Evolutionary conservation across 2,888 invertebrate genomes (phyloP), one percentile per base, ranked within the genome.

Genomic region (Napeogenes sylphis): DNA sequence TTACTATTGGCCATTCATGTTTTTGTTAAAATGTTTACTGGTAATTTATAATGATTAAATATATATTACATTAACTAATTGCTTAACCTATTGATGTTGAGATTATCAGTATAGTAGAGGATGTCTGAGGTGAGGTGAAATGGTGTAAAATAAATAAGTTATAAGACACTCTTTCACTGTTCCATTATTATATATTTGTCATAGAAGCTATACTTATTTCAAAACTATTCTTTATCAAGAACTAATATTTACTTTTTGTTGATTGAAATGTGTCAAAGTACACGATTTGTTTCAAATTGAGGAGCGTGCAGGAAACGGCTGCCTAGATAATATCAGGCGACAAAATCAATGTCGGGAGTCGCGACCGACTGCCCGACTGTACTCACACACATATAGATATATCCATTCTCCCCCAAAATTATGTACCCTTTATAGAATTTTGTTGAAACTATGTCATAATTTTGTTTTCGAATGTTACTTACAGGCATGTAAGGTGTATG

Each of bases 271-370:
- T 55, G 59, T 42, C 59, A 57, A 38, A 57, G 33, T 62, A 51
- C 5, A 61, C 45, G 32, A 46, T 51, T 56, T 55, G 65, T 65
- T 67, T 65, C 53, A 70, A 70, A 67, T 67, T 70, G 68, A 65
- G 70, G 66, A 62, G 62, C 67, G 65, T 68, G 66, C 65, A 67
- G 71, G 69, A 70, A 70, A 66, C 69, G 70, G 69, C 59, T 67
- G 64, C 68, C 57, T 69, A 55, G 59, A 35, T 64, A 70, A 65
- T 74, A 73, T 72, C 71, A 67, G 68, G 73, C 74, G 76, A 77
- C 76, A 75, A 75, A 78, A 77, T 80, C 79, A 77, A 78, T 78
- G 73, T 70, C 68, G 66, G 46, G 65, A 68, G 70, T 66, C 70
- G 65, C 45, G 45, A 46, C 57, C 35, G 45, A 13, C 21, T 54